Conservation (phyloP, 30 jellyfish, hydroid and myxozoan genomes). For the Chrysaora quinquecirrha region DNA sequence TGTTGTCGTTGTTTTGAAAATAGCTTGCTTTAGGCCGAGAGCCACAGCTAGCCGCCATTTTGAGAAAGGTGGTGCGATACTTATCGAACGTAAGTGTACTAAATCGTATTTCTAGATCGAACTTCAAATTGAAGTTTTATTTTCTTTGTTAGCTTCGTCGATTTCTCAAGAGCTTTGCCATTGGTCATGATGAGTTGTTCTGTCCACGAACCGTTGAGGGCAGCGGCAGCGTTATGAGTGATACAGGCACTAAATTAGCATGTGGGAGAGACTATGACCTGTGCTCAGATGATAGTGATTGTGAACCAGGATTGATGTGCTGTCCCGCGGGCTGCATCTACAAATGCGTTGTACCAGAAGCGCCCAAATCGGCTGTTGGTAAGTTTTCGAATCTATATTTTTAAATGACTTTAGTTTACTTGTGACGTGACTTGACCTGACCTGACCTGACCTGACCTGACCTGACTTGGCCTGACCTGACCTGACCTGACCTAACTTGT, state of each 20-base stretch:
- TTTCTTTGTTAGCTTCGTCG: background rate
- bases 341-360: constrained; percentile 57
- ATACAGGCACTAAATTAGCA: constrained; percentile 9
- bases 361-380: constrained; percentile 34
- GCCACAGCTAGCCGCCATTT: too few species aligned
- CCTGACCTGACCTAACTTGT: too few species aligned
- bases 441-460: too few species aligned
- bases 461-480: too few species aligned
- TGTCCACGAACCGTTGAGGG: constrained; percentile 56
- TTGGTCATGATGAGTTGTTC: constrained; percentile 33
- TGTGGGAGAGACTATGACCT: constrained; percentile 52
- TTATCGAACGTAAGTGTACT: too few species aligned
- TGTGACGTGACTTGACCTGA: too few species aligned
- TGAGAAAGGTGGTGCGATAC: too few species aligned
- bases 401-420: too few species aligned
- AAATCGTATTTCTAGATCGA: too few species aligned
- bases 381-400: background rate
- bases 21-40: too few species aligned
- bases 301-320: constrained; percentile 62
- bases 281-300: constrained; percentile 36
- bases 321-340: constrained; percentile 67
- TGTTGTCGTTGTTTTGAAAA: too few species aligned
- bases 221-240: background rate
- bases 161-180: constrained; percentile 29
- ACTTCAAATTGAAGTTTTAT: too few species aligned